A percentile compares a stretch with the other conserved stretches of the same genome.
Conservation (phyloP, 1,140 invertebrate species). For the Heliconius congener region DNA sequence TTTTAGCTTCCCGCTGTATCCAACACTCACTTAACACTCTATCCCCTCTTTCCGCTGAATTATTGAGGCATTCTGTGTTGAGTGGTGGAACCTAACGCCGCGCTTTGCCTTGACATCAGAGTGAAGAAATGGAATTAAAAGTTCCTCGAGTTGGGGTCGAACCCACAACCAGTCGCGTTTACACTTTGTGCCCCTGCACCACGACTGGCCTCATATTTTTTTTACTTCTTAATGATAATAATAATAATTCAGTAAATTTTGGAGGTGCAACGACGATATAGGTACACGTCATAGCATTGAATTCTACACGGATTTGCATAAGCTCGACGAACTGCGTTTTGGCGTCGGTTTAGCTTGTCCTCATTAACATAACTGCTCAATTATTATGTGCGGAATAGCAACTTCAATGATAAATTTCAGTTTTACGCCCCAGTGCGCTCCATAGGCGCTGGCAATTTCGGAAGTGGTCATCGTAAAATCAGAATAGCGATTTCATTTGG, state of each 20-base stretch:
- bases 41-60: no score
- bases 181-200: no score
- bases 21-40: no score
- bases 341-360: conserved; percentile 69
- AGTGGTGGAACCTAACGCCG: no score
- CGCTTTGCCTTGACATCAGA: no score
- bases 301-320: conserved; percentile 57
- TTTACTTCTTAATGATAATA: neutral
- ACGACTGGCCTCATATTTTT: no score
- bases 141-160: no score
- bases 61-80: no score
- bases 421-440: conserved; percentile 49
- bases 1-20: no score
- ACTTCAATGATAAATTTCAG: conserved; percentile 72
- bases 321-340: conserved; percentile 64
- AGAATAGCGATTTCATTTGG: neutral
- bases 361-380: conserved; percentile 77
- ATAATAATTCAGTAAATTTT: neutral
- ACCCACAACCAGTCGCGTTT: no score
- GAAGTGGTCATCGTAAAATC: conserved; percentile 21
- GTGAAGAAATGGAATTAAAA: no score
- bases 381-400: conserved; percentile 72
- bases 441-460: conserved; percentile 34
- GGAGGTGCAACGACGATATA: neutral
- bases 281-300: neutral